These are phyloP conservation scores for Ridgeia piscesae DNA, from an alignment of 1,140 invertebrate species.

Conservation along the genomic window DNA sequence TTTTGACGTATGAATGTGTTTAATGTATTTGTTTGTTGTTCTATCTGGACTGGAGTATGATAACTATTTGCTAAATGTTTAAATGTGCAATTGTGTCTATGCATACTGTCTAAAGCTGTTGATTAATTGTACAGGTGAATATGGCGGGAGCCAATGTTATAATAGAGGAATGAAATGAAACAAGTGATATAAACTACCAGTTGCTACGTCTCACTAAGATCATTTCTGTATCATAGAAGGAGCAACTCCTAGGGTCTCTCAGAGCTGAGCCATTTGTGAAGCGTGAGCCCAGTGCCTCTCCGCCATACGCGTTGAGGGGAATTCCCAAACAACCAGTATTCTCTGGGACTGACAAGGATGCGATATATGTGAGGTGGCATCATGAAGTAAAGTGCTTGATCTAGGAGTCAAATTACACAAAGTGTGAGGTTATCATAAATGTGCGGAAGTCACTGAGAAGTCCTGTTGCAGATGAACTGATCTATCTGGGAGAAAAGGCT, in stretches of 20 bases:
- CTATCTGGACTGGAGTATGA: no score
- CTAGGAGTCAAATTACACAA: not conserved
- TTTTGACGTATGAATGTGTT: no score
- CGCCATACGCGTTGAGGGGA: no score
- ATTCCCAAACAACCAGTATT: no score
- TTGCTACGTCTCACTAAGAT: conserved; percentile 29
- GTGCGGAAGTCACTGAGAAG: not conserved
- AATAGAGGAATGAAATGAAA: not conserved
- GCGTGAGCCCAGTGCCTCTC: conserved; percentile 2
- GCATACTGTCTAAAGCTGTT: no score
- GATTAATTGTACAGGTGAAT: no score
- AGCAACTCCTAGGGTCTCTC: conserved; percentile 37
- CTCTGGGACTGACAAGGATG: no score
- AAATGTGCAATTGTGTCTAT: no score
- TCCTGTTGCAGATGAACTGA: not conserved
- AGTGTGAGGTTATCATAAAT: not conserved
- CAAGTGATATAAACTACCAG: not conserved
- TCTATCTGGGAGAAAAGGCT: not conserved
- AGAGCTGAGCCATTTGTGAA: conserved; percentile 31
- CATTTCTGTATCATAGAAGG: conserved; percentile 31
- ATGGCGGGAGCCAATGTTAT: not conserved
- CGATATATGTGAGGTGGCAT: not conserved
- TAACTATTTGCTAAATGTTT: no score
- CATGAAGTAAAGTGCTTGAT: not conserved
- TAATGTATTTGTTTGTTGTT: no score